A percentile compares a stretch with the other conserved stretches of the same genome.
Evolutionary conservation across 2,888 invertebrate species (phyloP).

Genomic region (Sarcophaga variegata): DNA sequence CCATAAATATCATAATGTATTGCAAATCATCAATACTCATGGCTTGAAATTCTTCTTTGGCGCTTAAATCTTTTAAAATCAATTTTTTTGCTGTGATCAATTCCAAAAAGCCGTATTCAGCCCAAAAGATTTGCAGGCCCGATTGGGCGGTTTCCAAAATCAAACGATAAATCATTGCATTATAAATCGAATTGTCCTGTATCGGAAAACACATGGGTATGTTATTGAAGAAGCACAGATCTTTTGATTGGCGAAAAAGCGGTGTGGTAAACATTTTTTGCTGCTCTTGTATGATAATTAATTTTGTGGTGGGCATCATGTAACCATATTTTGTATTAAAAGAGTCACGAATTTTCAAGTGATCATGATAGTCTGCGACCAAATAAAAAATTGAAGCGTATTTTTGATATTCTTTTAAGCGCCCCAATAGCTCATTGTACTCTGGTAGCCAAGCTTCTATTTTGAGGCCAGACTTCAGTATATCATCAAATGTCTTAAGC

Average conservation of each 20-base stretch:
- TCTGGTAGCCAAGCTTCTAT: constrained; percentile 73
- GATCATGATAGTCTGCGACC: constrained; percentile 71
- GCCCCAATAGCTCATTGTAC: constrained; percentile 71
- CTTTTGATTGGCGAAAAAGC: constrained; percentile 73
- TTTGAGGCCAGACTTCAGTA: constrained; percentile 73
- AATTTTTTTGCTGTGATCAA: constrained; percentile 73
- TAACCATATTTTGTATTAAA: constrained; percentile 75
- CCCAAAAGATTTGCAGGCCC: constrained; percentile 74
- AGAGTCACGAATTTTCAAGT: constrained; percentile 72
- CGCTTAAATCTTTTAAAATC: constrained; percentile 72
- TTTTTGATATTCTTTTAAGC: constrained; percentile 65
- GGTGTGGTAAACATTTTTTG: constrained; percentile 76
- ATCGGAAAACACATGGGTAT: constrained; percentile 76
- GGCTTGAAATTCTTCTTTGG: constrained; percentile 70
- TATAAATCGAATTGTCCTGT: constrained; percentile 76
- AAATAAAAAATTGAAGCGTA: constrained; percentile 74
- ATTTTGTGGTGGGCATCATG: constrained; percentile 73
- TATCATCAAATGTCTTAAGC: constrained; percentile 74
- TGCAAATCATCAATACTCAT: constrained; percentile 75
- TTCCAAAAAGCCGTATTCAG: constrained; percentile 72
- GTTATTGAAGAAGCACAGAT: constrained; percentile 76
- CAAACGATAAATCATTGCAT: constrained; percentile 70
- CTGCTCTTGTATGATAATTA: constrained; percentile 75
- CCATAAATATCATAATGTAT: constrained; percentile 75
- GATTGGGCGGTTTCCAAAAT: constrained; percentile 73